phyloP scores from a whole-genome alignment of 2,113 vertebrate species.

The Martes martes region DNA sequence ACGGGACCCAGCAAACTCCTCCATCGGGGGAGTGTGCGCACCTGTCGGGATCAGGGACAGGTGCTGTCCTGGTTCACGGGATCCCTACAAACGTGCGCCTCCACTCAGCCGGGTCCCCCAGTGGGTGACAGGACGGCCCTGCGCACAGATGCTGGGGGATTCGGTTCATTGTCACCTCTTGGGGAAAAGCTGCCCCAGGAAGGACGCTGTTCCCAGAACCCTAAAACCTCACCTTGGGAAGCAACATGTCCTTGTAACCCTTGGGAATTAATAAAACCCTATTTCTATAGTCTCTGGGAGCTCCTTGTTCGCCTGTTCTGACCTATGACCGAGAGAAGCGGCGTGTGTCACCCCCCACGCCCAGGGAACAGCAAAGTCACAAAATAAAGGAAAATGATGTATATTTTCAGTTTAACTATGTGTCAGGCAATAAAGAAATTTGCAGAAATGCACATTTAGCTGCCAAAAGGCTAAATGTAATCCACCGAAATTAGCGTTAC shows the following conservation, averaged over 20 bases:
- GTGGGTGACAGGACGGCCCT: rapidly evolving
- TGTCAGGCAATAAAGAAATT: not conserved
- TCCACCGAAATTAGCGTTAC: not conserved
- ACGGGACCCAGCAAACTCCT: no score
- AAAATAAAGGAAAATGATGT: not conserved
- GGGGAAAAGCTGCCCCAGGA: not conserved
- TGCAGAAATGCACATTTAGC: not conserved
- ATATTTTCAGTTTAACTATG: not conserved
- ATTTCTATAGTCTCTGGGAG: not conserved
- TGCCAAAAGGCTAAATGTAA: not conserved
- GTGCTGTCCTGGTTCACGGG: rapidly evolving
- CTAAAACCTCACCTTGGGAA: not conserved
- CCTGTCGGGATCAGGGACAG: rapidly evolving
- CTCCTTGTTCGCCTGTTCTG: not conserved
- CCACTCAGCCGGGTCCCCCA: rapidly evolving
- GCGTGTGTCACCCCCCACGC: rapidly evolving
- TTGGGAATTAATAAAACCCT: not conserved
- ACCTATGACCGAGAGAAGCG: rapidly evolving
- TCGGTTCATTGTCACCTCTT: not conserved
- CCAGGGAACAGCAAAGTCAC: not conserved
- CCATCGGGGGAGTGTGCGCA: rapidly evolving
- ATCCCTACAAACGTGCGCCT: rapidly evolving
- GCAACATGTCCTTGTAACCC: not conserved
- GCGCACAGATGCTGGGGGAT: rapidly evolving
- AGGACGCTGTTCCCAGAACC: not conserved